Base-by-base conservation (phyloP, 2,113 vertebrate species). In the Apodemus sylvaticus region DNA sequence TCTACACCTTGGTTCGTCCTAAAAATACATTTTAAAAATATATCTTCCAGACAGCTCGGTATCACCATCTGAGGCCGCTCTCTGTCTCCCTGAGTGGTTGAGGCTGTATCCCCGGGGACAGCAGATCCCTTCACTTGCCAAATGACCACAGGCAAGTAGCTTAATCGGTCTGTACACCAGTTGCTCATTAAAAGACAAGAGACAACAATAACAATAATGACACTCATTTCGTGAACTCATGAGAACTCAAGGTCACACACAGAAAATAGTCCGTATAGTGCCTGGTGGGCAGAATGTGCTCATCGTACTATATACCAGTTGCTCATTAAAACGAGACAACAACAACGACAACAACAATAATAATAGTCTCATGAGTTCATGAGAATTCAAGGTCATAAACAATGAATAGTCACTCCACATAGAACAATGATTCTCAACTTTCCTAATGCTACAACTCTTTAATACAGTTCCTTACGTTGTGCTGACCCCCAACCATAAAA, bases 11-110 rank as follows among this genome's bases (percentile, higher is more conserved):
- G 95, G 71, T 88, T 97, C 85, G n/a, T 66, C 91, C 95, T 95
- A 82, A 93, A 93, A 94, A 90, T 83, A 48, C n/a, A 74, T 64
- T 95, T 92, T 3, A 93, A 96, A 97, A 96, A 77, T 94, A 53
- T 3, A 53, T 81, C 70, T 71, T 89, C 26, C 39, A 90, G 90
- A 77, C n/a, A 51, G 45, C 79, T 96, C n/a, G 26, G 1, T 74
- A 19, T 94, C 29, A 14, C 55, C 42, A 1, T 29, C 5, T 45
- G 95, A 81, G n/a, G 76, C 3, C 17, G 19, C 26, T 48, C 34
- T 53, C 29, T 93, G 66, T 86, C 55, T 71, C 14, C 86, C 86
- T 6, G 71, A 86, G 86, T 39, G 7, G 71, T 53, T 71, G 55
- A 34, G 36, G 42, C 76, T 12, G 0, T 0, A 20, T 45, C 17